phyloP scores from a whole-genome alignment of 2,888 invertebrate genomes.

The Pandemis cinnamomeana region DNA sequence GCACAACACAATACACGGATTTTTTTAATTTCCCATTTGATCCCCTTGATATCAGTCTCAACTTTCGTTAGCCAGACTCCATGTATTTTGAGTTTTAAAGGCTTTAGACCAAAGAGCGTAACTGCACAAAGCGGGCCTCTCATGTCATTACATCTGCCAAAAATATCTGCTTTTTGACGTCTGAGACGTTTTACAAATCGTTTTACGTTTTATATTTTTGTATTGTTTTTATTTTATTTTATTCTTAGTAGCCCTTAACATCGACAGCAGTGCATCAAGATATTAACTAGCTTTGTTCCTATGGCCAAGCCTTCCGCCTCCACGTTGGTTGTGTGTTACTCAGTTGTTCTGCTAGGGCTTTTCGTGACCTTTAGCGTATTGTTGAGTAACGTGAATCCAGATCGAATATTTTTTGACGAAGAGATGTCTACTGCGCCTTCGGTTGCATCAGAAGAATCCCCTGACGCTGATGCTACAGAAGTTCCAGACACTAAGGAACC shows the following conservation, averaged over 20 bases:
- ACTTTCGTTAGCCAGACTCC: not conserved
- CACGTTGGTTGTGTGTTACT: constrained; percentile 18
- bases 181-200: not conserved
- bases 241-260: not conserved
- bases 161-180: not conserved
- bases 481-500: not conserved
- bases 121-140: not conserved
- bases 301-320: not conserved
- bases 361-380: constrained; percentile 54
- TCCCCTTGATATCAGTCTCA: too few relatives aligned
- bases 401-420: constrained; percentile 16
- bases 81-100: not conserved
- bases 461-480: not conserved
- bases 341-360: constrained; percentile 46
- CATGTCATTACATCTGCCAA: not conserved
- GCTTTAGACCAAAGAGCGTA: not conserved
- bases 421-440: not conserved
- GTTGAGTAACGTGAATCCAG: constrained; percentile 59
- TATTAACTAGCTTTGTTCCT: not conserved
- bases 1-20: too few relatives aligned
- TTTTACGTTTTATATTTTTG: not conserved
- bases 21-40: too few relatives aligned
- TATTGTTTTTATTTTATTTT: not conserved
- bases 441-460: too few relatives aligned
- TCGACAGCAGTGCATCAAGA: not conserved